Percentiles rank a stretch among this genome's conserved stretches.
Conservation (phyloP, 2,113 vertebrate genomes). For the Plotosus lineatus region DNA sequence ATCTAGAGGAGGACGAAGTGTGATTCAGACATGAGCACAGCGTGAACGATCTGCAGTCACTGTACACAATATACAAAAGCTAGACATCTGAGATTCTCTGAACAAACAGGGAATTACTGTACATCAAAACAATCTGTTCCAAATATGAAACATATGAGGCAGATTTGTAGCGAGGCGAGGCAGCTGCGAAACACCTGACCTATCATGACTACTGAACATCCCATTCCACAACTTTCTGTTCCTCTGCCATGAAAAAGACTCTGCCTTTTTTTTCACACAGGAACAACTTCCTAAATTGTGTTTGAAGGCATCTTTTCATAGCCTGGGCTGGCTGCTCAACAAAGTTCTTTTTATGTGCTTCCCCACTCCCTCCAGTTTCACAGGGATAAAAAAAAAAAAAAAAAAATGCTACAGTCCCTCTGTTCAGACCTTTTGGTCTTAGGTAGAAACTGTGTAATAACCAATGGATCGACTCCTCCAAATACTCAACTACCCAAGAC, state of each 20-base stretch:
- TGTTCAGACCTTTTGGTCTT: constrained; percentile 9
- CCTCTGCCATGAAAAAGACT: constrained; percentile 4
- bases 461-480: neutral
- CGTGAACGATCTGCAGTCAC: neutral
- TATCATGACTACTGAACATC: neutral
- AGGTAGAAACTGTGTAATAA: neutral
- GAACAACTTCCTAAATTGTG: constrained; percentile 26
- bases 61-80: neutral
- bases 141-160: constrained; percentile 15
- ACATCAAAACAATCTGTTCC: neutral
- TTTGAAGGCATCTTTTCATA: constrained; percentile 32
- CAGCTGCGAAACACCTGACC: constrained; percentile 22
- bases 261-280: neutral
- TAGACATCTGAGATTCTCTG: constrained; percentile 1
- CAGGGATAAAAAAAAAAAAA: neutral
- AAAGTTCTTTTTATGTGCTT: constrained; percentile 31
- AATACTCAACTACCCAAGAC: neutral
- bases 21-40: constrained; percentile 4
- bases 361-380: constrained; percentile 17
- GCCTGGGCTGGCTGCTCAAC: constrained; percentile 10
- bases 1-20: neutral
- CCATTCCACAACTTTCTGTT: constrained; percentile 1
- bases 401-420: neutral
- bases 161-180: neutral
- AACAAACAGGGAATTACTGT: neutral